A percentile compares a stretch with the other conserved stretches of the same genome.
Evolutionary conservation across 2,888 invertebrate species (phyloP).

Genomic region (Thymelicus sylvestris): DNA sequence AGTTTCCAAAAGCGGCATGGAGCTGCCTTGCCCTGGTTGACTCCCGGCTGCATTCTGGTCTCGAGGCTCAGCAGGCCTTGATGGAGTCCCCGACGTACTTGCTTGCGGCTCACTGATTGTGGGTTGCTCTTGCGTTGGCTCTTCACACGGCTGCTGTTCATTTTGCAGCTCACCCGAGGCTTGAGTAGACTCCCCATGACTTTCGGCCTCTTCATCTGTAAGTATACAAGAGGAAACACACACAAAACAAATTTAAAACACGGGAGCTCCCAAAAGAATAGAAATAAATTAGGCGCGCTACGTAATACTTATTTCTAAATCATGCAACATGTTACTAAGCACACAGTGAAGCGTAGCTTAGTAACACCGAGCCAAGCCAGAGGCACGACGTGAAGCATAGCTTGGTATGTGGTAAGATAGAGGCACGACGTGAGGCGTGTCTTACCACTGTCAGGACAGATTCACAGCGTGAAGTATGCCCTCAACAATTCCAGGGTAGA

Average conservation of each 20-base stretch:
- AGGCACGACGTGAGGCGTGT: background rate
- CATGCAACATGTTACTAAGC: conserved; percentile 3
- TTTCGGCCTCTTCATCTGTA: background rate
- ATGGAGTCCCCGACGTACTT: background rate
- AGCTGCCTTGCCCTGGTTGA: background rate
- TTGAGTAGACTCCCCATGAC: conserved; percentile 6
- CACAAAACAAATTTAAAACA: conserved; percentile 1
- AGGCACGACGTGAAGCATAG: background rate
- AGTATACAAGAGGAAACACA: conserved; percentile 6
- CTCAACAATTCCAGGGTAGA: background rate
- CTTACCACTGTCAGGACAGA: background rate
- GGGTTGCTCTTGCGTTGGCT: background rate
- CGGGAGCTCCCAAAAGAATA: conserved; percentile 2
- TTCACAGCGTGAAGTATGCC: background rate
- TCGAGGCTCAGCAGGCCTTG: background rate
- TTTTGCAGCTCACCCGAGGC: background rate
- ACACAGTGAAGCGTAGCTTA: background rate
- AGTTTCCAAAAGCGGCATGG: background rate
- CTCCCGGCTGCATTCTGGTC: conserved; percentile 2
- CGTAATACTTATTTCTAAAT: background rate
- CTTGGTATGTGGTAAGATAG: conserved; percentile 7
- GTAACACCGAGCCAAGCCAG: background rate
- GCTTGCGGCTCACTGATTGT: background rate
- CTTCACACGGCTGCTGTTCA: background rate
- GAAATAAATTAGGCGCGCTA: background rate